Evolutionary conservation across 2,113 vertebrate species (phyloP).

Genomic region (Apeltes quadracus): DNA sequence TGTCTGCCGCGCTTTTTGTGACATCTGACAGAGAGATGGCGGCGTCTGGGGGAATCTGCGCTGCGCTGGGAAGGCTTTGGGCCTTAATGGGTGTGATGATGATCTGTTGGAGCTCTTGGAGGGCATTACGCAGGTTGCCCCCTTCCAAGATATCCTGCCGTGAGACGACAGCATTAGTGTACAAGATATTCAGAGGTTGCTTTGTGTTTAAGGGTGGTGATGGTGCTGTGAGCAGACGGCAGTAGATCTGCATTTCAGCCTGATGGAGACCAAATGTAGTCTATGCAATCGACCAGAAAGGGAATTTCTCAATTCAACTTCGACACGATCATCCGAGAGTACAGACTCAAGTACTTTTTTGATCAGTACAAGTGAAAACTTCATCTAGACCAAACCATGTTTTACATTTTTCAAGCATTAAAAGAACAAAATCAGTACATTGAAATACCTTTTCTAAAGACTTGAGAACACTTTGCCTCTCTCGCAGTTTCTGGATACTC

Average conservation of each 20-base stretch:
- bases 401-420: background rate
- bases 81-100: slow-evolving; percentile 92
- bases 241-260: slow-evolving; percentile 5
- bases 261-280: background rate
- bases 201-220: background rate
- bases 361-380: slow-evolving; percentile 4
- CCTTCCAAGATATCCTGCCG: slow-evolving; percentile 92
- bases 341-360: slow-evolving; percentile 3
- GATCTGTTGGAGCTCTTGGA: slow-evolving; percentile 94
- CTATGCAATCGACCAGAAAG: background rate
- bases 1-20: slow-evolving; percentile 79
- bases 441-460: slow-evolving; percentile 90
- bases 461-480: slow-evolving; percentile 89
- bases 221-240: background rate
- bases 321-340: slow-evolving; percentile 9
- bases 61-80: slow-evolving; percentile 79
- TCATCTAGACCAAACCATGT: background rate
- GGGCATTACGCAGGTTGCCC: slow-evolving; percentile 90
- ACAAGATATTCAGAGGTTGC: background rate
- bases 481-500: slow-evolving; percentile 93
- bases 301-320: slow-evolving; percentile 14
- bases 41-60: slow-evolving; percentile 66
- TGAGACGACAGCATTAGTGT: background rate
- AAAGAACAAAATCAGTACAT: slow-evolving; percentile 10
- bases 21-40: slow-evolving; percentile 70